Evolutionary conservation across 2,797 vertebrate species (phyloP), one percentile per base, ranked within the genome.

Genomic region (Acanthurus tractus): DNA sequence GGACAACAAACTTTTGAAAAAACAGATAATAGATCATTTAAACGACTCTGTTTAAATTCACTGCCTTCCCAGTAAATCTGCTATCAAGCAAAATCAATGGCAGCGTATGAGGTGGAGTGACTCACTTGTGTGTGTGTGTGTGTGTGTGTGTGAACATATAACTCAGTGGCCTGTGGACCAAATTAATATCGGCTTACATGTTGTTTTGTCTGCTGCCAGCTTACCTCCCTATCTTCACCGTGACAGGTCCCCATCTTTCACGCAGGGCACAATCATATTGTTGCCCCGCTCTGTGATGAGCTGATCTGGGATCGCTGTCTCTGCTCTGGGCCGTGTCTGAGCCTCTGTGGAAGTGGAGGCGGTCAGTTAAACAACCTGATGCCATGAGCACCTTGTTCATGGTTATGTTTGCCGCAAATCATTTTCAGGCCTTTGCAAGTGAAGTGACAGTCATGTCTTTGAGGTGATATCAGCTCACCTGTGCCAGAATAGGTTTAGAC

Each of bases 391-490:
- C 23, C 40, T 45, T 40, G 45, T 75, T 66, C 70, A 46, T 23
- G 61, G 57, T 25, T 74, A 69, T 69, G 75, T 83, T 78, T 70
- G 71, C 66, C 55, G 44, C 73, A 68, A 72, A 88, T 89, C 76
- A 82, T 70, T 71, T 52, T 73, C 67, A 45, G 63, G 83, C 79
- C 42, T 79, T 84, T 73, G 64, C 83, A 90, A 90, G 88, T 90
- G 87, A 93, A 85, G 82, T 93, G 92, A 94, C 93, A 92, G 86
- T 61, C 74, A 17, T 63, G 58, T 85, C 82, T 84, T 76, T 83
- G 69, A 82, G 83, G 79, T 87, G 87, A 81, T 91, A 86, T 93
- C 91, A 91, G 67, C 81, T 88, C 64, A 79, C 68, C 73, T 85
- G 67, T 53, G 62, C 75, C 67, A 18, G 14, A 81, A 88, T 53